Evolutionary conservation across 2,888 invertebrate species (phyloP).

Genomic region (Hybos culiciformis): DNA sequence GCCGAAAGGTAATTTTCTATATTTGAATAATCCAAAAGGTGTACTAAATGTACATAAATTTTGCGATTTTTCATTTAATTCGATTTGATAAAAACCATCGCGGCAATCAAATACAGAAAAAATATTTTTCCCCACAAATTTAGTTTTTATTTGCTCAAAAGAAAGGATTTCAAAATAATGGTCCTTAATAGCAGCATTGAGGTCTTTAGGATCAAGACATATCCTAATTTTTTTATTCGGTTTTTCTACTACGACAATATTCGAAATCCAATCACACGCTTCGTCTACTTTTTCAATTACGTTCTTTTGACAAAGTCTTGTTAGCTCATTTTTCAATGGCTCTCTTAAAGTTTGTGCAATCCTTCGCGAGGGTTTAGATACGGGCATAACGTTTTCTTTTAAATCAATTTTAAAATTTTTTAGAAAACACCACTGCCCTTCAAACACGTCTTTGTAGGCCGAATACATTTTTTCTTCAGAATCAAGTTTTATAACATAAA

Average conservation of each 20-base stretch:
- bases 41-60: conserved; percentile 18
- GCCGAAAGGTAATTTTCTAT: too few relatives aligned
- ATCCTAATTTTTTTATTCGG: conserved; percentile 13
- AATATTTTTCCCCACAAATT: conserved; percentile 15
- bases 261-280: conserved; percentile 1
- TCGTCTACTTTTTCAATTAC: conserved; percentile 1
- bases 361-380: conserved; percentile 5
- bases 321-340: conserved; percentile 1
- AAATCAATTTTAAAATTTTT: conserved; percentile 4
- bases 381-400: neutral
- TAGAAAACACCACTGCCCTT: too few relatives aligned
- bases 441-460: too few relatives aligned
- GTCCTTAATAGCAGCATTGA: conserved; percentile 17
- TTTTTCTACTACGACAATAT: conserved; percentile 16
- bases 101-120: conserved; percentile 18
- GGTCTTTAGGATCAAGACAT: conserved; percentile 17
- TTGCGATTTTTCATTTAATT: conserved; percentile 11
- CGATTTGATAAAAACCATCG: conserved; percentile 12
- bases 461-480: too few relatives aligned
- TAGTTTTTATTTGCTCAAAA: conserved; percentile 16
- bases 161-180: conserved; percentile 19
- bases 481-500: too few relatives aligned
- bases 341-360: neutral
- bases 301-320: neutral
- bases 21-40: too few relatives aligned